A percentile compares a stretch with the other conserved stretches of the same genome.
These are phyloP conservation scores for Ganaspis brasiliensis DNA, from an alignment of 2,888 invertebrate genomes.

Conservation along the genomic window DNA sequence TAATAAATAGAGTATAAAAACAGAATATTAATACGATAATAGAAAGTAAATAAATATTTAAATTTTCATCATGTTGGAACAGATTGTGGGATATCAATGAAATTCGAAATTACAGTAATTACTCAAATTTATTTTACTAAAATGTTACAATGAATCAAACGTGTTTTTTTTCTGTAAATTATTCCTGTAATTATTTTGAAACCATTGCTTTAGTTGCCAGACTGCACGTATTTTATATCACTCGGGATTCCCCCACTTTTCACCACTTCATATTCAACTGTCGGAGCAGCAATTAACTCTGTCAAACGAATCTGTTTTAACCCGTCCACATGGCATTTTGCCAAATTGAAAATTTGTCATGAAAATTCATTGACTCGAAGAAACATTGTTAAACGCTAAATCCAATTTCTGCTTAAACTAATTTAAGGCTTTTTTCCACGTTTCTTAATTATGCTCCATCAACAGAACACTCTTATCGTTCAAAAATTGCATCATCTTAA, in stretches of 20 bases:
- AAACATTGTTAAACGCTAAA: slow-evolving; percentile 28
- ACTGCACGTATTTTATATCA: slow-evolving; percentile 31
- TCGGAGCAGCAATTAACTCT: slow-evolving; percentile 29
- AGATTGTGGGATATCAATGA: background rate
- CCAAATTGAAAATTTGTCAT: slow-evolving; percentile 41
- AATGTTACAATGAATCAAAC: no score
- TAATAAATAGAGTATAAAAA: no score
- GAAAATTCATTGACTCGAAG: slow-evolving; percentile 16
- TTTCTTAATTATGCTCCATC: no score
- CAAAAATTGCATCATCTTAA: no score
- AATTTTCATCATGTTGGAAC: no score
- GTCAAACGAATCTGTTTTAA: slow-evolving; percentile 29
- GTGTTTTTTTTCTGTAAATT: background rate
- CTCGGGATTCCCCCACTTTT: slow-evolving; percentile 1
- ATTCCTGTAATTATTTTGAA: slow-evolving; percentile 10
- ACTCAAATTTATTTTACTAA: background rate
- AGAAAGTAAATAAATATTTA: no score
- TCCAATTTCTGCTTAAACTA: slow-evolving; percentile 6
- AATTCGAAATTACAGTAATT: background rate
- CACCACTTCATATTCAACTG: slow-evolving; percentile 32
- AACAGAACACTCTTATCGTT: no score
- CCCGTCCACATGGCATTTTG: slow-evolving; percentile 28
- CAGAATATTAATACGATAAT: no score
- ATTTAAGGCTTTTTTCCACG: background rate
- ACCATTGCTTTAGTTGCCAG: background rate